Evolutionary conservation across 2,113 vertebrate genomes (phyloP), one percentile per base, ranked within the genome.

Genomic region (Acrocephalus arundinaceus): DNA sequence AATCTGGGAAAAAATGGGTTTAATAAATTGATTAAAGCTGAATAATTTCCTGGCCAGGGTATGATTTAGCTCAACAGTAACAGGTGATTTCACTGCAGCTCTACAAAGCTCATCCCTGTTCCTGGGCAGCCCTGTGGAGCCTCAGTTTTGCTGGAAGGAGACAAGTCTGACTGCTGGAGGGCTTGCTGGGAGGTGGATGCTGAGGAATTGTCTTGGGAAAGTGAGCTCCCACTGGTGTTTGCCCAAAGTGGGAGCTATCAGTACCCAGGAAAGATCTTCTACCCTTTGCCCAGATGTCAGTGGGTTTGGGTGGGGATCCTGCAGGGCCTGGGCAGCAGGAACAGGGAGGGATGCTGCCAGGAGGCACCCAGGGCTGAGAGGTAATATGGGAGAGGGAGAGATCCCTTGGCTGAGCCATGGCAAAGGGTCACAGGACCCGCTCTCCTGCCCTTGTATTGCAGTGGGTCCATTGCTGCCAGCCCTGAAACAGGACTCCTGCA

Each of bases 381-480:
- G 33, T 2, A 15, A 31, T 20, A 33, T 5, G 12, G 22, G 37
- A 61, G 23, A 27, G 21, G 18, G 51, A 65, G 41, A 24, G 6
- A 28, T 49, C 55, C 22, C 13, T 11, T 15, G 25, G 33, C 41
- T 27, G 43, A 80, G 23, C 23, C 68, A 37, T 31, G 35, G 45
- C 35, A n/a, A n/a, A 61, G 7, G 45, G 24, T 16, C 0, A 1
- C 31, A 54, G 18, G 39, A 25, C 43, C 16, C 0, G 0, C 24
- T 67, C 28, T 58, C 39, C 55, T 35, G 31, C 22, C 49, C 49
- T 39, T 55, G 15, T 75, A 57, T 24, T 58, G 70, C 55, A 62
- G 43, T 0, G 0, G 2, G n/a, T 63, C 49, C 20, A 15, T 48
- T 46, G 74, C 79, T 81, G 27, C 33, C 23, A 43, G 3, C 25